Evolutionary conservation across 1,140 invertebrate genomes (phyloP), one percentile per base, ranked within the genome.

Genomic region (Cydia strobilella): DNA sequence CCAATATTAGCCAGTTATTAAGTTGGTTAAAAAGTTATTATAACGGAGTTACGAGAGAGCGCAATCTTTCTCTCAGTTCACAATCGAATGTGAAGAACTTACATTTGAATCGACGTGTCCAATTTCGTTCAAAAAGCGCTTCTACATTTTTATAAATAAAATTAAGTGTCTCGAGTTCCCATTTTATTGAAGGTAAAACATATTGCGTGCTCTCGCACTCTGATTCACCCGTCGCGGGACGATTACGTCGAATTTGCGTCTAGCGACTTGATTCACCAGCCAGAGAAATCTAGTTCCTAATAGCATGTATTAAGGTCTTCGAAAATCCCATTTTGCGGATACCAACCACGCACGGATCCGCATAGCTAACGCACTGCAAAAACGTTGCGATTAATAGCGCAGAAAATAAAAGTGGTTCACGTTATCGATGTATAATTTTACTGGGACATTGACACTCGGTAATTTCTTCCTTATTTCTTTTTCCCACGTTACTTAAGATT

Each of bases 161-260:
- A 59, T 23, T 20, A 10, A 51, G 54, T 59, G 20, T 0, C n/a
- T 3, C 0, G 20, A 59, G 20, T 59, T 59, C 54, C 54, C 23
- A 18, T 59, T 59, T 59, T 59, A 59, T 23, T 59, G 20, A 39
- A 39, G 65, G 13, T 18, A 69, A 69, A 69, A 35, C 65, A 39
- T n/a, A 45, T 74, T 62, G 77, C 66, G 82, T 76, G 80, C 76
- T 85, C 84, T 88, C 87, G 85, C 86, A 90, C 75, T 89, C 89
- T 86, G 79, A 86, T 90, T 90, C 89, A 86, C 89, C 89, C 85
- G 84, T 80, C 31, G 65, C 65, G 31, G 65, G 27, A 74, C 65
- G 73, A 72, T 73, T 25, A 72, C 31, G 18, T 62, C 42, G 7
- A 63, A 25, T n/a, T 15, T 59, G 62, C 31, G 73, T 72, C 66